These are phyloP conservation scores for Melopsittacus undulatus DNA, from an alignment of 2,797 vertebrate species.

Conservation along the genomic window DNA sequence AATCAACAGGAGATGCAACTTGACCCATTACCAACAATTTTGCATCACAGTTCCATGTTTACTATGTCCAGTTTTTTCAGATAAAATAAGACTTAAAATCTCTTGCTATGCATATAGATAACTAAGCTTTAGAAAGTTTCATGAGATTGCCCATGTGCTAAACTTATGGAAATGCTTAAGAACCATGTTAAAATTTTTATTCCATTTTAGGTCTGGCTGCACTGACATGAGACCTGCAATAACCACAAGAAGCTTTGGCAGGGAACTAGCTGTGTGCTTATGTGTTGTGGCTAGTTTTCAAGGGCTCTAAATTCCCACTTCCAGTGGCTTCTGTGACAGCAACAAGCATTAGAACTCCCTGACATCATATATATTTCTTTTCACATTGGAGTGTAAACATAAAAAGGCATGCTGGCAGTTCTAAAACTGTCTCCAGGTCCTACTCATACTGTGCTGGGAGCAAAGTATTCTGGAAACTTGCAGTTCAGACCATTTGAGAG, in stretches of 20 bases:
- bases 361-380: conserved; percentile 24
- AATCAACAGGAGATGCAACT: conserved; percentile 25
- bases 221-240: not conserved
- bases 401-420: not conserved
- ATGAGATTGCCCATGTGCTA: not conserved
- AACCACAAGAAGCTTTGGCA: not conserved
- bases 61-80: not conserved
- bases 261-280: not conserved
- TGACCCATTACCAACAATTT: conserved; percentile 33
- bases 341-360: not conserved
- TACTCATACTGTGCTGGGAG: not conserved
- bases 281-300: not conserved
- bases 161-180: not conserved
- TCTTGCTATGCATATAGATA: not conserved
- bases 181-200: not conserved
- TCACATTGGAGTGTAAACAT: not conserved
- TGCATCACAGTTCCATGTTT: not conserved
- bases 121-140: not conserved
- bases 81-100: not conserved
- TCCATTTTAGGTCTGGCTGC: conserved; percentile 39
- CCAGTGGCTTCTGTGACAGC: not conserved
- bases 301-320: not conserved
- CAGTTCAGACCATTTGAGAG: not conserved
- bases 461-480: not conserved
- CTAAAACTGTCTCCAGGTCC: not conserved